Evolutionary conservation across 2,888 invertebrate genomes (phyloP).

Genomic region (Arrhopalites spinosus): DNA sequence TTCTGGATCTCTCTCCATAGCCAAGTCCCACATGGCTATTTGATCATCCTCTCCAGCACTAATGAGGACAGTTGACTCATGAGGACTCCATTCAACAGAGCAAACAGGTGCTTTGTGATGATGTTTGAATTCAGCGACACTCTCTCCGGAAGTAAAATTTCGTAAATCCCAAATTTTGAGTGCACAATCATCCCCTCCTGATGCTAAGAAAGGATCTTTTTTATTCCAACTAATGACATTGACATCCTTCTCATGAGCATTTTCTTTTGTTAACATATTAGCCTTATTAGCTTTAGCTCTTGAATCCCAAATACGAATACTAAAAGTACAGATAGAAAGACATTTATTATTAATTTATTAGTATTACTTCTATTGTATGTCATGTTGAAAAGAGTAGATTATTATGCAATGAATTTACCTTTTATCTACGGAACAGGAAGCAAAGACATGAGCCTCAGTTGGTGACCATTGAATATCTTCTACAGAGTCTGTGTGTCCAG

Average conservation of each 20-base stretch:
- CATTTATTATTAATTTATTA: neutral
- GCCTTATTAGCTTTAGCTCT: constrained; percentile 84
- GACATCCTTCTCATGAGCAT: constrained; percentile 89
- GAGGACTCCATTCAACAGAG: constrained; percentile 95
- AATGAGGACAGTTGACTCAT: constrained; percentile 90
- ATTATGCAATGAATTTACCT: constrained; percentile 60
- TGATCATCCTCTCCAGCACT: constrained; percentile 94
- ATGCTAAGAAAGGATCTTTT: constrained; percentile 85
- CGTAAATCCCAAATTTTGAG: constrained; percentile 95
- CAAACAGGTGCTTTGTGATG: constrained; percentile 89
- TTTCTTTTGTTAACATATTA: constrained; percentile 83
- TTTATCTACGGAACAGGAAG: constrained; percentile 86
- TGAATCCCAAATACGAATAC: constrained; percentile 94
- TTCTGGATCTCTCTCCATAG: constrained; percentile 59
- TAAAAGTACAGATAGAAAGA: constrained; percentile 54
- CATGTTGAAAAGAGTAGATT: too few species aligned
- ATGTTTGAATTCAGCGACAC: constrained; percentile 93
- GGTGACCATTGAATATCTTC: constrained; percentile 99
- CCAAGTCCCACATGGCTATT: constrained; percentile 94
- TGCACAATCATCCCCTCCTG: constrained; percentile 95
- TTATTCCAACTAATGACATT: constrained; percentile 98
- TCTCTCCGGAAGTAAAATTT: constrained; percentile 66
- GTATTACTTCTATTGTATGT: too few species aligned
- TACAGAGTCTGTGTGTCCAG: constrained; percentile 88
- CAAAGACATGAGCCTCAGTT: constrained; percentile 83